These are phyloP conservation scores for Protonemura montana DNA, from an alignment of 2,888 invertebrate species.

Conservation along the genomic window DNA sequence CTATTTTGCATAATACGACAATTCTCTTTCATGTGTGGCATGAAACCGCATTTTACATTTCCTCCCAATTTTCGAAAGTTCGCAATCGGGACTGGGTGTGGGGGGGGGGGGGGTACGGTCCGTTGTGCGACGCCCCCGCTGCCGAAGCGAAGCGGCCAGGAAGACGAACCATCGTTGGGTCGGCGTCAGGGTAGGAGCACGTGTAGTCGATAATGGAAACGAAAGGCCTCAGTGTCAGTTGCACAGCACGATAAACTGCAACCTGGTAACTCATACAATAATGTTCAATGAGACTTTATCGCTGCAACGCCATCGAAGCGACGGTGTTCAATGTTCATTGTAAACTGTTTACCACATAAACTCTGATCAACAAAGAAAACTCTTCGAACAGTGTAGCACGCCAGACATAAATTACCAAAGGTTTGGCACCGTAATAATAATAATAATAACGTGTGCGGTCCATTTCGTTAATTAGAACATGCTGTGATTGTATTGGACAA, in stretches of 20 bases:
- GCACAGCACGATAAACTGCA: conserved; percentile 39
- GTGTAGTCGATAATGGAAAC: conserved; percentile 43
- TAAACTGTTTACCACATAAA: conserved; percentile 31
- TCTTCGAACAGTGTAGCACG: neutral
- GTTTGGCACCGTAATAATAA: neutral
- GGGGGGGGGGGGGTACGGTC: neutral
- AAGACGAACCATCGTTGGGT: no score
- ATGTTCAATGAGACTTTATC: conserved; percentile 30
- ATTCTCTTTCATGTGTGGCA: conserved; percentile 4
- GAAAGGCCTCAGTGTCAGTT: conserved; percentile 35
- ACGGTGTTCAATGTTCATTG: conserved; percentile 8
- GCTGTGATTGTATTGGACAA: neutral
- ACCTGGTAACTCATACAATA: conserved; percentile 17
- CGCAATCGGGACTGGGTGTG: neutral
- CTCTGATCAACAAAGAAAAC: conserved; percentile 17
- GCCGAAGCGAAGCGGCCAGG: no score
- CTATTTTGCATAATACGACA: conserved; percentile 12
- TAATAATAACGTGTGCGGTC: neutral
- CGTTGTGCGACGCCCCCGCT: neutral
- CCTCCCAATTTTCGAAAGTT: neutral
- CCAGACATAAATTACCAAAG: neutral
- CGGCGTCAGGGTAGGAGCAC: neutral
- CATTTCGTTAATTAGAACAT: conserved; percentile 5
- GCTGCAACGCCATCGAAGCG: conserved; percentile 14
- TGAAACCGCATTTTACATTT: conserved; percentile 2